phyloP scores from a whole-genome alignment of 2,113 vertebrate genomes.

The Plotosus lineatus region DNA sequence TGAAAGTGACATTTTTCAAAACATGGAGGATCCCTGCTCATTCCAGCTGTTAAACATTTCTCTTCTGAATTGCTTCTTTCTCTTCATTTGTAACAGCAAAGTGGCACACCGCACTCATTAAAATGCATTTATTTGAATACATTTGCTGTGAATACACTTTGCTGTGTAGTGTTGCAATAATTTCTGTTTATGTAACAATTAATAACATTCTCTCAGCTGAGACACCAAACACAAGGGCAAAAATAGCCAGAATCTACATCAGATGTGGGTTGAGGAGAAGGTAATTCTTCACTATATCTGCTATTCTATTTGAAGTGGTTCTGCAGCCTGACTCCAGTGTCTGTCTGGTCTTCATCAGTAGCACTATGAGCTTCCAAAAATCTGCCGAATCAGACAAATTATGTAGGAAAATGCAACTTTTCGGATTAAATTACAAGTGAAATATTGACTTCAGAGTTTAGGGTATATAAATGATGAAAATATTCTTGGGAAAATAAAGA shows the following conservation, averaged over 20 bases:
- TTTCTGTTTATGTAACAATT: slow-evolving; percentile 60
- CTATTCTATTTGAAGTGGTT: slow-evolving; percentile 41
- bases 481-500: slow-evolving; percentile 23
- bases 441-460: slow-evolving; percentile 34
- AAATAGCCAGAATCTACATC: slow-evolving; percentile 48
- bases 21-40: slow-evolving; percentile 4
- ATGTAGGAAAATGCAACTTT: slow-evolving; percentile 44
- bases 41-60: slow-evolving; percentile 36
- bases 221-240: slow-evolving; percentile 25
- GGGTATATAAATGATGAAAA: slow-evolving; percentile 15
- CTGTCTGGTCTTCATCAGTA: slow-evolving; percentile 51
- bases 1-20: slow-evolving; percentile 26
- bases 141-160: slow-evolving; percentile 56
- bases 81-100: slow-evolving; percentile 45
- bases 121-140: slow-evolving; percentile 60
- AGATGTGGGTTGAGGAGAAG: slow-evolving; percentile 31
- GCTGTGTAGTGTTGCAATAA: slow-evolving; percentile 57
- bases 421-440: slow-evolving; percentile 35
- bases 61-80: slow-evolving; percentile 8
- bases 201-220: slow-evolving; percentile 54
- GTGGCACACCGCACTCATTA: slow-evolving; percentile 55
- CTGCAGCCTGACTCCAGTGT: slow-evolving; percentile 32
- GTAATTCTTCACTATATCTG: slow-evolving; percentile 43
- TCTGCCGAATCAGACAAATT: slow-evolving; percentile 43
- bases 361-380: slow-evolving; percentile 32